Percentiles rank a stretch among this genome's conserved stretches.
These are phyloP conservation scores for Melierax canorus DNA, from an alignment of 2,113 vertebrate genomes.

Conservation along the genomic window DNA sequence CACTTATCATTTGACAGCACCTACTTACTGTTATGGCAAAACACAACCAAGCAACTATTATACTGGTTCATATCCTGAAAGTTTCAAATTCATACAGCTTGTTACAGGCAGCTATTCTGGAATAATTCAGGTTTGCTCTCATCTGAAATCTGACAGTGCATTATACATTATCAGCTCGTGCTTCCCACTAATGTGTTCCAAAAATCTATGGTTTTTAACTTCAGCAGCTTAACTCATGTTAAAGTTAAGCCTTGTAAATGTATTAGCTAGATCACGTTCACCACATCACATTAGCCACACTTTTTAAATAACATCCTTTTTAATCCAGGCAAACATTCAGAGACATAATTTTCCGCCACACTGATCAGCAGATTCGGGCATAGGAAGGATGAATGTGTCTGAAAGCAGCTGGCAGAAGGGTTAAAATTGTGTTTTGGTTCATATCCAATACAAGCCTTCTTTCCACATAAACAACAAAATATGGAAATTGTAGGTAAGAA, in stretches of 20 bases:
- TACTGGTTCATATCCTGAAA: conserved; percentile 12
- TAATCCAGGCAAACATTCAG: conserved; percentile 10
- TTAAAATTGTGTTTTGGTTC: background rate
- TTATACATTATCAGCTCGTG: background rate
- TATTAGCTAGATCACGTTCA: background rate
- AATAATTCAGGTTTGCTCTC: background rate
- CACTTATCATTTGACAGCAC: conserved; percentile 58
- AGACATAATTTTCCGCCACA: background rate
- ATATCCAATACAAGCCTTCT: background rate
- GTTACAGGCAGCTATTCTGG: background rate
- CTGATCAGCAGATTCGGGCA: background rate
- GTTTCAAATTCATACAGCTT: background rate
- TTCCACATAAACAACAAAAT: background rate
- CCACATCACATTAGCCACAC: background rate
- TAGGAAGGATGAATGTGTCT: background rate
- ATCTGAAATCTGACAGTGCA: background rate
- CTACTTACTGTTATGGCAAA: conserved; percentile 59
- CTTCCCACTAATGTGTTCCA: background rate
- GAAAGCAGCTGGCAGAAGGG: background rate
- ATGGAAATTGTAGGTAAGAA: background rate
- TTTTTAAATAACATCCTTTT: background rate
- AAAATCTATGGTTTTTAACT: background rate
- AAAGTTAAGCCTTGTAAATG: background rate
- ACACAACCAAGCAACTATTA: conserved; percentile 57
- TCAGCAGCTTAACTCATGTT: background rate